phyloP scores from a whole-genome alignment of 2,888 invertebrate species.

The Nezara viridula region DNA sequence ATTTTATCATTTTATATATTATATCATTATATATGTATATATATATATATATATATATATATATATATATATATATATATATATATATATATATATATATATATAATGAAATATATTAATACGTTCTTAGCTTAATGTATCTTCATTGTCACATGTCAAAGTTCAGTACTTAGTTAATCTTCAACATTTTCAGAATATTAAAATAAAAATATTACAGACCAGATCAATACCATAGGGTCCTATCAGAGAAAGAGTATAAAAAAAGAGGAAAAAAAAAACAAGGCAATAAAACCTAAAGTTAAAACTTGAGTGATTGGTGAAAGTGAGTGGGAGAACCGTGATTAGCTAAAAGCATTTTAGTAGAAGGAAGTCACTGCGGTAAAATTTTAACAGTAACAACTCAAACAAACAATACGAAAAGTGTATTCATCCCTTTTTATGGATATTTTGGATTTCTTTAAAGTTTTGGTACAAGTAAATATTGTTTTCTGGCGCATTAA shows the following conservation, averaged over 20 bases:
- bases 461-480: no score
- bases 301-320: not conserved
- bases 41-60: no score
- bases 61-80: no score
- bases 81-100: no score
- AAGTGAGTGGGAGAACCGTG: not conserved
- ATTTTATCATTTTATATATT: no score
- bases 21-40: no score
- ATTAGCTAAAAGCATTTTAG: slow-evolving; percentile 3
- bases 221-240: not conserved
- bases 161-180: no score
- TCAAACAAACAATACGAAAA: not conserved
- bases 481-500: no score
- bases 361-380: not conserved
- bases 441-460: not conserved
- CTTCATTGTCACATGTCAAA: no score
- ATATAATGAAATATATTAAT: no score
- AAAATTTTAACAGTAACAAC: not conserved
- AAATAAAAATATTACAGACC: not conserved
- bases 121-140: no score
- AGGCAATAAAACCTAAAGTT: not conserved
- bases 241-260: not conserved
- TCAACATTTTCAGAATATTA: no score
- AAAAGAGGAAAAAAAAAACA: not conserved
- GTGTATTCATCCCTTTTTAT: not conserved